Conservation (phyloP, 2,888 invertebrate genomes). For the Urechis unicinctus region DNA sequence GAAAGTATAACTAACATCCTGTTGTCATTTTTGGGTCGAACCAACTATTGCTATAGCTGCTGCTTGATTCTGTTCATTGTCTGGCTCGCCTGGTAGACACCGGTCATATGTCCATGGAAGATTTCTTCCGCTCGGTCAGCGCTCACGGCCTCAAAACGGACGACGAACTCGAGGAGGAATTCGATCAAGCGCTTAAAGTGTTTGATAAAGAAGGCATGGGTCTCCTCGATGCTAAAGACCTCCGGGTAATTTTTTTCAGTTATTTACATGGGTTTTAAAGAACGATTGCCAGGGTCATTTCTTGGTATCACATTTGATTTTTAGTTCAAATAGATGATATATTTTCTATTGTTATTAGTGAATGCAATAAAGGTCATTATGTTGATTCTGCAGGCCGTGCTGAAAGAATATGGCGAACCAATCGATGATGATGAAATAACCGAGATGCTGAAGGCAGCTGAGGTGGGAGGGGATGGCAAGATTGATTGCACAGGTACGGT, state of each 20-base stretch:
- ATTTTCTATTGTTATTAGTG: too few species aligned
- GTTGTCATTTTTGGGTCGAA: too few species aligned
- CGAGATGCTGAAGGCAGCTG: constrained; percentile 16
- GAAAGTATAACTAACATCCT: too few species aligned
- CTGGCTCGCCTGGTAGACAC: too few species aligned
- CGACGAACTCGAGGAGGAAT: constrained; percentile 13
- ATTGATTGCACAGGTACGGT: constrained; percentile 14
- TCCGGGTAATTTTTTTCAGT: not conserved
- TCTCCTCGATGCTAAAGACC: constrained; percentile 4
- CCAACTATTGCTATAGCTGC: too few species aligned
- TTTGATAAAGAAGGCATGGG: constrained; percentile 22
- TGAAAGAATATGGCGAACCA: constrained; percentile 16
- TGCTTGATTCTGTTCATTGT: too few species aligned
- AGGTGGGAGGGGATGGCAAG: constrained; percentile 15
- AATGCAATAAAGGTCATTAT: too few species aligned
- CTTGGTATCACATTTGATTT: not conserved
- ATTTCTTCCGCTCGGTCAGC: constrained; percentile 16
- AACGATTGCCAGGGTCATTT: too few species aligned
- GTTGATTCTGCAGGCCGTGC: not conserved
- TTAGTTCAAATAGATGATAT: too few species aligned
- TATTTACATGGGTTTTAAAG: too few species aligned
- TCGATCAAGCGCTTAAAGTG: constrained; percentile 23
- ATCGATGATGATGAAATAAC: constrained; percentile 16
- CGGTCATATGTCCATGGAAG: constrained; percentile 13
- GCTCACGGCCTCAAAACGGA: constrained; percentile 13